Conservation (phyloP, 2,888 invertebrate genomes). For the Drosophila neonasuta region DNA sequence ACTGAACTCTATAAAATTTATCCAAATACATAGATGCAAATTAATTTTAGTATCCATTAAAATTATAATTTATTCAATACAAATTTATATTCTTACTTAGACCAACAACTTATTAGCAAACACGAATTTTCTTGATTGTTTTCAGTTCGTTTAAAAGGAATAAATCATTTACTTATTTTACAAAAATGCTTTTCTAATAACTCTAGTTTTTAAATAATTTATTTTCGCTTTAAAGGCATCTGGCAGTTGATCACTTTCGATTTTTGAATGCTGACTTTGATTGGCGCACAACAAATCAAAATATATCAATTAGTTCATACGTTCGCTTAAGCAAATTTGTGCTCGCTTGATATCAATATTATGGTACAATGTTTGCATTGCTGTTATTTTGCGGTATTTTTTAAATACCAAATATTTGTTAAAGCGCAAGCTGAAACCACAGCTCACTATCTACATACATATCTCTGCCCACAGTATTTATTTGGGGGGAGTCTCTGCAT, state of each 20-base stretch:
- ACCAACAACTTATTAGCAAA: not conserved
- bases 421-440: not conserved
- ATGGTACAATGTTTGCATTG: not conserved
- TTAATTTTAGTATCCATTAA: no score
- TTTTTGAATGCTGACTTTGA: not conserved
- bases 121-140: no score
- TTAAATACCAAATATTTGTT: constrained; percentile 9
- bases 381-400: not conserved
- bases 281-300: not conserved
- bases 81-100: no score
- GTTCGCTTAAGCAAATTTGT: constrained; percentile 1
- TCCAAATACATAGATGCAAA: no score
- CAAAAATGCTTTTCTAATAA: no score
- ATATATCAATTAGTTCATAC: not conserved
- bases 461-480: not conserved
- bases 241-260: not conserved
- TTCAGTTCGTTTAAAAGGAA: no score
- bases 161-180: no score
- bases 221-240: not conserved
- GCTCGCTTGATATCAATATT: not conserved
- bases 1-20: no score
- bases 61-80: no score
- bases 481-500: constrained; percentile 2
- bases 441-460: not conserved
- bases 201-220: not conserved